Base-by-base conservation (phyloP, 1,140 invertebrate species). In the Calosoma granatense region DNA sequence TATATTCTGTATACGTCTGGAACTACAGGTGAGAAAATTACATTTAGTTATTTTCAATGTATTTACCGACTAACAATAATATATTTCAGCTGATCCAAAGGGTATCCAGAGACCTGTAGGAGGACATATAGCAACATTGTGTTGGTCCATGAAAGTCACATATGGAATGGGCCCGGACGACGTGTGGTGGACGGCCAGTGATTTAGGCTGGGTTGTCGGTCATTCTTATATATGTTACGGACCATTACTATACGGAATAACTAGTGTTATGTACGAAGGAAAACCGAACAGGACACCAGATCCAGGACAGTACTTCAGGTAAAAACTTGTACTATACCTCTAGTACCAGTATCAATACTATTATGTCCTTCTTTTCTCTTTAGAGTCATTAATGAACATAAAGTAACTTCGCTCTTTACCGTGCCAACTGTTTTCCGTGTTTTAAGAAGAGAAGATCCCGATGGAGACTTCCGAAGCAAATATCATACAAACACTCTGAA, bases 1-100 rank as follows among this genome's bases (percentile, higher is more conserved):
- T 97, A 97, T 64, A 86, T 97, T 58, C 74, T 97, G 0, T 96
- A 97, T 67, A 97, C 94, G 1, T 96, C 92, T 2, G 93, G 92
- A 54, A 92, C 90, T 12, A 92, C 90, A 59, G 87, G 87, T 76
- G 17, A 47, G 3, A 11, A 11, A 11, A 47, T 12, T 47, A 47
- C 39, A 51, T 52, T 58, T 21, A 30, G 20, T 72, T 58, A 55
- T 15, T 56, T 54, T 1, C 22, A 30, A 54, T 55, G 58, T 21
- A 23, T 54, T n/a, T n/a, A n/a, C n/a, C n/a, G n/a, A n/a, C n/a
- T n/a, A n/a, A n/a, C 47, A 19, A 20, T 56, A 55, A 39, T 30
- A 41, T 19, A 55, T 76, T 59, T 67, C 67, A 78, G 88, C 85
- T 62, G 78, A 84, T 47, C 89, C 90, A 0, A 92, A 94, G 72